Evolutionary conservation across 2,797 vertebrate genomes (phyloP), one percentile per base, ranked within the genome.

Genomic region (Malacoraja senta): DNA sequence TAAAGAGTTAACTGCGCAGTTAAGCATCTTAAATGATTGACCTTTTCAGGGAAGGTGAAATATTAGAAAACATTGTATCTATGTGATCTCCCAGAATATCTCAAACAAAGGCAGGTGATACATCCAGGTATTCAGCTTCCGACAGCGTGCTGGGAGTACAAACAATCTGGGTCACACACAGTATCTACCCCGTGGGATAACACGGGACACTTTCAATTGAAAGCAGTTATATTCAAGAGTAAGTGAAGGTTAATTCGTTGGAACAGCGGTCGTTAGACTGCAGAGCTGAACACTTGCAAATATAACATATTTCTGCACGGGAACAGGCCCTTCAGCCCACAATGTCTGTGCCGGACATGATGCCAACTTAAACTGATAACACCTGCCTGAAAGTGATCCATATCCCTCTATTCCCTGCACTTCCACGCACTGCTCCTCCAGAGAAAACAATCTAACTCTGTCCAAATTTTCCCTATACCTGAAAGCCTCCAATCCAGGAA

Each of bases 21-120:
- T 6, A n/a, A 63, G 10, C 26, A 29, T 8, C 63, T 88, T 88
- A 8, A 88, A 88, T n/a, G 29, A 35, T 65, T 65, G 61, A 65
- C 61, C 61, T 88, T 65, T 65, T 6, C 61, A 1, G 61, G 61
- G 61, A 65, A 32, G 29, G 8, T 65, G 84, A 4, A 61, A 65
- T 17, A 32, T 88, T 65, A 32, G 83, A 88, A 88, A 61, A 78
- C 81, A 61, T 63, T 65, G 84, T 88, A 88, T 65, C 61, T 35
- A 17, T 88, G 58, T 88, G 35, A 88, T 88, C 84, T 19, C 61
- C 15, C 61, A 19, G 61, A 35, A 63, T 65, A 1, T 35, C 61
- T 65, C 61, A 88, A 65, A 78, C 9, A 88, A 13, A 2, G 58
- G 26, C 80, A 83, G n/a, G 8, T n/a, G 61, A 88, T 61, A 65